These are phyloP conservation scores for Pteruthius melanotis DNA, from an alignment of 2,113 vertebrate species.

Conservation along the genomic window DNA sequence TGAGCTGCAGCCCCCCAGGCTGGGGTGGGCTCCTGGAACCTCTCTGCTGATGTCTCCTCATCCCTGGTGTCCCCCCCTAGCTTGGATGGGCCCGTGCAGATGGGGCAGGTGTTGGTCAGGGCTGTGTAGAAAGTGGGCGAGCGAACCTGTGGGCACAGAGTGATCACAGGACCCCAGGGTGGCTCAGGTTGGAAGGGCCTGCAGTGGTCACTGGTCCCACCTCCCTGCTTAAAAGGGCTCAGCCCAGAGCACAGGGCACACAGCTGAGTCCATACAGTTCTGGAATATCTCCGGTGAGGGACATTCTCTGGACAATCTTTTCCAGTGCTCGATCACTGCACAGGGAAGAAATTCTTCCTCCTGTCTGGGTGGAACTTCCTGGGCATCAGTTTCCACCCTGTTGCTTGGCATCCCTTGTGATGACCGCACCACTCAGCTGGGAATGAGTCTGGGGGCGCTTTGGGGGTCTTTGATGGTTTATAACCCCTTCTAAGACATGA, in stretches of 20 bases:
- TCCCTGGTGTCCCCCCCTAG: not conserved
- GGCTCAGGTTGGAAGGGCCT: too few relatives aligned
- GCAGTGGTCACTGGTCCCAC: not conserved
- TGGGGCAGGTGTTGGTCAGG: not conserved
- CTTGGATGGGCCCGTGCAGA: too few relatives aligned
- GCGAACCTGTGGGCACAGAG: too few relatives aligned
- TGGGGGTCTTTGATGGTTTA: not conserved
- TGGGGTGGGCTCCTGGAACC: not conserved
- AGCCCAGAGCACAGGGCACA: not conserved
- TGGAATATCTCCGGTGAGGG: not conserved
- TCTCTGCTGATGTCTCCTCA: not conserved
- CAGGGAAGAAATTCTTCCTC: not conserved
- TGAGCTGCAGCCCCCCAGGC: not conserved
- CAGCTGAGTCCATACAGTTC: not conserved
- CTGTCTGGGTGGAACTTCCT: not conserved
- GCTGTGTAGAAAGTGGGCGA: not conserved
- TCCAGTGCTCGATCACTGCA: not conserved
- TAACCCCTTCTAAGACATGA: not conserved
- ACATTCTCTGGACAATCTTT: not conserved
- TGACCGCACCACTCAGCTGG: not conserved
- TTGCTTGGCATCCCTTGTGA: not conserved
- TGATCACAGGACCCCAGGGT: not conserved
- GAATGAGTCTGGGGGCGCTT: not conserved
- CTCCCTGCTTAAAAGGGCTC: not conserved
- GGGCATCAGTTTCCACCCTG: not conserved